Evolutionary conservation across 2,113 vertebrate species (phyloP).

Genomic region (Ameiurus melas): DNA sequence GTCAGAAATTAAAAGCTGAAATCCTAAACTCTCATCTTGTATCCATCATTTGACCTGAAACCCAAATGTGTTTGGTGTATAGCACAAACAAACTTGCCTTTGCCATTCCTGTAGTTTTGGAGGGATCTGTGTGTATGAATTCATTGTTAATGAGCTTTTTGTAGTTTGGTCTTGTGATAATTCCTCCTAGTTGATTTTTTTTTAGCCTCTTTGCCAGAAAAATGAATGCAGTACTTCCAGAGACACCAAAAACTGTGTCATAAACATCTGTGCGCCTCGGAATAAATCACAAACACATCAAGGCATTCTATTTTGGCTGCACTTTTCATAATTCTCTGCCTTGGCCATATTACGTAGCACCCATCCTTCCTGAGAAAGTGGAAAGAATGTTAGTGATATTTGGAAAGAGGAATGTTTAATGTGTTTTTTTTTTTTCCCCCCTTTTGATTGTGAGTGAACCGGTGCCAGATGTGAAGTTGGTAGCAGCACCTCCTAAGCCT

Average conservation of each 20-base stretch:
- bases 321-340: constrained; percentile 63
- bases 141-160: too few species aligned
- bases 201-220: neutral
- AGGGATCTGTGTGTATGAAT: too few species aligned
- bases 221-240: constrained; percentile 2
- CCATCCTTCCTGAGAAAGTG: constrained; percentile 71
- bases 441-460: constrained; percentile 67
- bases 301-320: constrained; percentile 61
- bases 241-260: constrained; percentile 46
- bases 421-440: constrained; percentile 32
- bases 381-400: constrained; percentile 76
- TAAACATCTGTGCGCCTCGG: constrained; percentile 64
- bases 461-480: constrained; percentile 65
- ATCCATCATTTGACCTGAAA: too few species aligned
- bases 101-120: too few species aligned
- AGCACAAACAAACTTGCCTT: too few species aligned
- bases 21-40: too few species aligned
- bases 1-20: too few species aligned
- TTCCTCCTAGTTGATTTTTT: too few species aligned
- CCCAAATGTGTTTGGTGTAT: too few species aligned
- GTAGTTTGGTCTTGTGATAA: too few species aligned
- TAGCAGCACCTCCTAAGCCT: constrained; percentile 26
- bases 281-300: constrained; percentile 69
- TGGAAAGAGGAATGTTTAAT: constrained; percentile 68
- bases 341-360: constrained; percentile 66